phyloP scores from a whole-genome alignment of 2,888 invertebrate species.

The Arrhopalites spinosus region DNA sequence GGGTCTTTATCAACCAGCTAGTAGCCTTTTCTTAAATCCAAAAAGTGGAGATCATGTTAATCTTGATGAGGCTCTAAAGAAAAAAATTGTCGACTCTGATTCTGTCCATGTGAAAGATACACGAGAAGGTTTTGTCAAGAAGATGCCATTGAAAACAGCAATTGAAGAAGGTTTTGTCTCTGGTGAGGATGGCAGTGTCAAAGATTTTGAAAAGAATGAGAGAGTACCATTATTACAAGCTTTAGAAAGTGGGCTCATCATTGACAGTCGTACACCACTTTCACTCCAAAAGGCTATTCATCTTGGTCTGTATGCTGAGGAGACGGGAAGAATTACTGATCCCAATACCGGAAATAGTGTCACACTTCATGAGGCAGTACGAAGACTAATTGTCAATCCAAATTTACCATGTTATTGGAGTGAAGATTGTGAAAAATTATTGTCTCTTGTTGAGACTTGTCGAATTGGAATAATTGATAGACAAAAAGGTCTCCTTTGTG shows the following conservation, averaged over 20 bases:
- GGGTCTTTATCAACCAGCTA: conserved; percentile 76
- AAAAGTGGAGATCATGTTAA: conserved; percentile 77
- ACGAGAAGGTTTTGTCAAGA: conserved; percentile 74
- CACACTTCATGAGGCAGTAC: conserved; percentile 81
- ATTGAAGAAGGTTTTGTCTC: conserved; percentile 76
- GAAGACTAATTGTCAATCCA: conserved; percentile 79
- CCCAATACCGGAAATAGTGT: conserved; percentile 77
- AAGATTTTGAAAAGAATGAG: conserved; percentile 68
- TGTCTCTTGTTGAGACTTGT: conserved; percentile 78
- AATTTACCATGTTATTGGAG: conserved; percentile 75
- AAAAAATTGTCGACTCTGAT: conserved; percentile 80
- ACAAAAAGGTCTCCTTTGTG: conserved; percentile 72
- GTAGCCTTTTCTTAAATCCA: conserved; percentile 83
- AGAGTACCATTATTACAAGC: conserved; percentile 74
- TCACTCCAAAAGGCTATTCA: conserved; percentile 83
- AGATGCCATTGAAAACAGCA: conserved; percentile 78
- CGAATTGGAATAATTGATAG: conserved; percentile 79
- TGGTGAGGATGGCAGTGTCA: conserved; percentile 66
- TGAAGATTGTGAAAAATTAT: conserved; percentile 73
- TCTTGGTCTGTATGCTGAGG: conserved; percentile 82
- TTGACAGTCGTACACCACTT: conserved; percentile 80
- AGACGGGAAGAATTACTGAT: conserved; percentile 80
- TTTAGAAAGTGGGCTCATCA: conserved; percentile 76
- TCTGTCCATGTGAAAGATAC: conserved; percentile 82
- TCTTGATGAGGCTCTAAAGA: conserved; percentile 79